Evolutionary conservation across 2,797 vertebrate genomes (phyloP).

Genomic region (Rhabdomys pumilio): DNA sequence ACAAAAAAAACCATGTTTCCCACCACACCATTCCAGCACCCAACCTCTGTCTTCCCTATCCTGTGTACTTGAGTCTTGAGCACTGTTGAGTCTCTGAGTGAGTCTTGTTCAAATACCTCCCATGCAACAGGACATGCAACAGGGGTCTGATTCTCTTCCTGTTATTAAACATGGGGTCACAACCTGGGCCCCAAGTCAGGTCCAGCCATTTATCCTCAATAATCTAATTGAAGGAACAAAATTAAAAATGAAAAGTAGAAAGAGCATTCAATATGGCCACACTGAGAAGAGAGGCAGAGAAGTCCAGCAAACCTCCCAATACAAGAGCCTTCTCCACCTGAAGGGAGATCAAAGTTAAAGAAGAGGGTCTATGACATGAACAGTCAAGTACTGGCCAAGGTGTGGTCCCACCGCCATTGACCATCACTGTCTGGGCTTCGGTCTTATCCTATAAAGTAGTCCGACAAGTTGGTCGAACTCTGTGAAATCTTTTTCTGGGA

Average conservation of each 20-base stretch:
- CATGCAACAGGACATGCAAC: accelerated
- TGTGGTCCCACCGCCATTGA: not conserved
- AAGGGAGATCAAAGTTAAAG: not conserved
- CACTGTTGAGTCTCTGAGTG: not conserved
- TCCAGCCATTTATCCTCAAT: not conserved
- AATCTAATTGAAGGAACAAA: not conserved
- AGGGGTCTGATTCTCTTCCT: not conserved
- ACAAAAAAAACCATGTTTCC: no score
- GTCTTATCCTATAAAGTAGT: not conserved
- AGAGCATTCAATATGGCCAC: not conserved
- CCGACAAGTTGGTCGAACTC: not conserved
- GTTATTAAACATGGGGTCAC: not conserved
- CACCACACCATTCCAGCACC: no score
- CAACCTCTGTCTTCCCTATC: no score
- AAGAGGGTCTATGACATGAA: no score
- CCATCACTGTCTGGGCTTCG: no score
- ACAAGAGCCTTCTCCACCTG: not conserved
- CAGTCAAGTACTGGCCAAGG: not conserved
- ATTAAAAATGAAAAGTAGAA: not conserved
- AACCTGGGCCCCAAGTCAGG: not conserved
- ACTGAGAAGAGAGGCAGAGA: not conserved
- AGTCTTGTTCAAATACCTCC: not conserved
- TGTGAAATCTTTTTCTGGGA: not conserved
- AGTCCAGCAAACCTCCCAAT: not conserved
- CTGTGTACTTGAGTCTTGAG: no score